phyloP scores from a whole-genome alignment of 2,888 invertebrate genomes.

The Caenorhabditis panamensis region DNA sequence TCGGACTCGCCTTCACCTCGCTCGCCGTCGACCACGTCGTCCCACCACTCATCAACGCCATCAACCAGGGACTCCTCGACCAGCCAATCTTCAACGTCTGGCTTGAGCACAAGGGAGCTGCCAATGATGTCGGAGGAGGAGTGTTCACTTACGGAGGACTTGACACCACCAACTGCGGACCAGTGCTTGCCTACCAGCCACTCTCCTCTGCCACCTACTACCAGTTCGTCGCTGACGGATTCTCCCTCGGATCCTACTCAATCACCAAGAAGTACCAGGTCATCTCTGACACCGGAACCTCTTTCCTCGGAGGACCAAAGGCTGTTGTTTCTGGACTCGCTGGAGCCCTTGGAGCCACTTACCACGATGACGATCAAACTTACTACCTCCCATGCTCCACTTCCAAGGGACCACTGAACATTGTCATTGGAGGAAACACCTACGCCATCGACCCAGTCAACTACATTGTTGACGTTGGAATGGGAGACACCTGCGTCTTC shows the following conservation, averaged over 20 bases:
- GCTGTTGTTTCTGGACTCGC: conserved; percentile 53
- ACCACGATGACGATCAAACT: conserved; percentile 45
- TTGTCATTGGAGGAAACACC: conserved; percentile 48
- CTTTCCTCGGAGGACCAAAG: conserved; percentile 64
- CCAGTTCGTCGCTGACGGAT: conserved; percentile 59
- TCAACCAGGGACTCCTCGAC: conserved; percentile 69
- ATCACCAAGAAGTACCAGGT: conserved; percentile 55
- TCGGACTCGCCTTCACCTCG: conserved; percentile 69
- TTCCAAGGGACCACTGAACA: conserved; percentile 42
- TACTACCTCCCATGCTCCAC: conserved; percentile 62
- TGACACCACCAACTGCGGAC: conserved; percentile 68
- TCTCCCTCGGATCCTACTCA: conserved; percentile 52
- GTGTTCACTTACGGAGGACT: conserved; percentile 71
- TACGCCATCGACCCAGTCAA: conserved; percentile 58
- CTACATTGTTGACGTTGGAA: conserved; percentile 58
- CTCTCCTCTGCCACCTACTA: conserved; percentile 71
- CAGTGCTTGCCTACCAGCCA: conserved; percentile 62
- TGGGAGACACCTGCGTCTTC: conserved; percentile 62
- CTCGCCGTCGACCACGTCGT: conserved; percentile 68
- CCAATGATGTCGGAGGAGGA: conserved; percentile 69
- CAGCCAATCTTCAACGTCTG: conserved; percentile 71
- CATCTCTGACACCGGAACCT: conserved; percentile 69
- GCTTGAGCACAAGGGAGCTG: conserved; percentile 64
- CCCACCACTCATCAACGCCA: conserved; percentile 66
- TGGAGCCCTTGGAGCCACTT: conserved; percentile 64